A percentile compares a stretch with the other conserved stretches of the same genome.
Conservation (phyloP, 2,797 vertebrate species). For the Ctenochaetus hawaiiensis region DNA sequence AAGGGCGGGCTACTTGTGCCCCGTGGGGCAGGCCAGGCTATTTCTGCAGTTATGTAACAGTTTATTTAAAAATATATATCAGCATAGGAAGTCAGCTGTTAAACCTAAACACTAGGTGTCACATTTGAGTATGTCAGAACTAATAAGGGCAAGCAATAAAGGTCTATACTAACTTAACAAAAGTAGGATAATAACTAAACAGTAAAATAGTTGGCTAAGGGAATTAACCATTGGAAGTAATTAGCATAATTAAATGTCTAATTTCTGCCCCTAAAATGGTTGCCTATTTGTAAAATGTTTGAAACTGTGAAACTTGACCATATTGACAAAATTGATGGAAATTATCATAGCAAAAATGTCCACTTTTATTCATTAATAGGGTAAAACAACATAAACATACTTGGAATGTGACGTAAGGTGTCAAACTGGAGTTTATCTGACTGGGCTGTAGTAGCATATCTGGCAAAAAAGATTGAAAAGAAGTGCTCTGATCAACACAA, state of each 20-base stretch:
- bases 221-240: too few relatives aligned
- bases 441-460: neutral
- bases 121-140: neutral
- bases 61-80: neutral
- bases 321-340: neutral
- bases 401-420: neutral
- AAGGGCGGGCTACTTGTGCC: neutral
- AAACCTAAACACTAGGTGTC: neutral
- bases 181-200: neutral
- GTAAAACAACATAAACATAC: neutral
- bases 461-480: neutral
- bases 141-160: neutral
- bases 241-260: too few relatives aligned
- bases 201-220: too few relatives aligned
- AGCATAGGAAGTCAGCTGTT: neutral
- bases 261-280: too few relatives aligned
- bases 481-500: constrained; percentile 18
- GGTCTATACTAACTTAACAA: neutral
- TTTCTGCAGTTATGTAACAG: neutral
- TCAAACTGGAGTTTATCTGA: neutral
- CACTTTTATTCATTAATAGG: neutral
- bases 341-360: neutral
- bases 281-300: too few relatives aligned
- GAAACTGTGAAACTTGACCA: neutral
- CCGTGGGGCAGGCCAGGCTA: neutral